Conservation (phyloP, 2,888 invertebrate genomes). For the Bombyx huttoni region DNA sequence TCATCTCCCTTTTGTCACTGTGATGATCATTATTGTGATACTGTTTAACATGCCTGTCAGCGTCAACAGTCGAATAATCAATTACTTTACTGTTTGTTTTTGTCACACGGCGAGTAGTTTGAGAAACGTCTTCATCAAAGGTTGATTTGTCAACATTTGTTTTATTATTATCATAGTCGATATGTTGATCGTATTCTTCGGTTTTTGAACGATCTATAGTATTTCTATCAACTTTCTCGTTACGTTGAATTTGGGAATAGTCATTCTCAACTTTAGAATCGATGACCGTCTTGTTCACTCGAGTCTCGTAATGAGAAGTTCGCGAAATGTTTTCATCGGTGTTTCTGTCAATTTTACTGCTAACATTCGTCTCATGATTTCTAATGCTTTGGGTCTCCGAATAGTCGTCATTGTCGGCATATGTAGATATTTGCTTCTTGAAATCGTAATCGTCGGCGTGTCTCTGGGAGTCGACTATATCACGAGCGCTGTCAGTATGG, state of each 20-base stretch:
- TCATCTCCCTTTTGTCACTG: conserved; percentile 15
- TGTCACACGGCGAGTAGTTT: conserved; percentile 10
- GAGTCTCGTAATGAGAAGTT: conserved; percentile 13
- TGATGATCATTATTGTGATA: conserved; percentile 20
- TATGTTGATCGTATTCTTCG: conserved; percentile 3
- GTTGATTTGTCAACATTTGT: conserved; percentile 10
- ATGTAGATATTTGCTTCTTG: conserved; percentile 24
- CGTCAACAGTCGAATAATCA: conserved; percentile 13
- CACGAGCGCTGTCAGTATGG: conserved; percentile 19
- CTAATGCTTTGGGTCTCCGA: conserved; percentile 12
- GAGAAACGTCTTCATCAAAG: conserved; percentile 1
- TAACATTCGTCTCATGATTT: conserved; percentile 8
- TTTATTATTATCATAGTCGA: conserved; percentile 10
- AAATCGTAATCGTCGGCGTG: conserved; percentile 45
- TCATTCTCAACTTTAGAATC: conserved; percentile 16
- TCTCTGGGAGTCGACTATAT: conserved; percentile 50
- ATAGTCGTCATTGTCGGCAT: conserved; percentile 18
- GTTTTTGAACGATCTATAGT: conserved; percentile 1
- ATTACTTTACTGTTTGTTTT: conserved; percentile 13
- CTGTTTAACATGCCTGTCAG: conserved; percentile 13
- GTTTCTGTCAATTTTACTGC: conserved; percentile 3
- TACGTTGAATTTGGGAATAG: conserved; percentile 9
- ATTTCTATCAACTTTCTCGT: conserved; percentile 2
- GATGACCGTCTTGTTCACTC: conserved; percentile 11
- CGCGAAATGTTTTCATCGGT: conserved; percentile 14